A percentile compares a stretch with the other conserved stretches of the same genome.
Conservation (phyloP, 2,113 vertebrate species). For the Canis aureus region DNA sequence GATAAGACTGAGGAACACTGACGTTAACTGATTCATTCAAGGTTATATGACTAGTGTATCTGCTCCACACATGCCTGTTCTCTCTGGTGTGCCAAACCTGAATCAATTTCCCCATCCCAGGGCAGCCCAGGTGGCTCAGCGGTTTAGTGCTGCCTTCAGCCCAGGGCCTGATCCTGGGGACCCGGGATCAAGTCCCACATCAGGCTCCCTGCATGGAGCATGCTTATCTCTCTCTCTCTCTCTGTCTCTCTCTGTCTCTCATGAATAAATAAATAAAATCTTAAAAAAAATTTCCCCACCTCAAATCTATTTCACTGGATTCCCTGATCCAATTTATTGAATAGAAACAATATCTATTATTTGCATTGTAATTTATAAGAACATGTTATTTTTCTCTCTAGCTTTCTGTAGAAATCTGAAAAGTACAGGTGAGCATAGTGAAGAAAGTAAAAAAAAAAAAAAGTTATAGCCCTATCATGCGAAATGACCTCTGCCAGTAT, state of each 20-base stretch:
- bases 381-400: not conserved
- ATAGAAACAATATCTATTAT: not conserved
- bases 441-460: not conserved
- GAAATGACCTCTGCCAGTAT: not conserved
- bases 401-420: not conserved
- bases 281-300: not conserved
- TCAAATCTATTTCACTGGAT: not conserved
- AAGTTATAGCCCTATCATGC: not conserved
- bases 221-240: too few relatives aligned
- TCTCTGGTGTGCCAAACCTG: not conserved
- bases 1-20: not conserved
- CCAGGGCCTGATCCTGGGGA: too few relatives aligned
- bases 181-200: too few relatives aligned
- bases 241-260: too few relatives aligned
- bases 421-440: not conserved
- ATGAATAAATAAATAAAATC: too few relatives aligned
- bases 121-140: too few relatives aligned
- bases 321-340: not conserved
- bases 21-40: slow-evolving; percentile 25
- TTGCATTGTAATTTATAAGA: not conserved
- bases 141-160: too few relatives aligned
- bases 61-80: not conserved
- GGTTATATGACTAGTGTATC: not conserved
- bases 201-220: too few relatives aligned
- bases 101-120: not conserved